Conservation (phyloP, 2,113 vertebrate genomes). For the Bufo gargarizans region DNA sequence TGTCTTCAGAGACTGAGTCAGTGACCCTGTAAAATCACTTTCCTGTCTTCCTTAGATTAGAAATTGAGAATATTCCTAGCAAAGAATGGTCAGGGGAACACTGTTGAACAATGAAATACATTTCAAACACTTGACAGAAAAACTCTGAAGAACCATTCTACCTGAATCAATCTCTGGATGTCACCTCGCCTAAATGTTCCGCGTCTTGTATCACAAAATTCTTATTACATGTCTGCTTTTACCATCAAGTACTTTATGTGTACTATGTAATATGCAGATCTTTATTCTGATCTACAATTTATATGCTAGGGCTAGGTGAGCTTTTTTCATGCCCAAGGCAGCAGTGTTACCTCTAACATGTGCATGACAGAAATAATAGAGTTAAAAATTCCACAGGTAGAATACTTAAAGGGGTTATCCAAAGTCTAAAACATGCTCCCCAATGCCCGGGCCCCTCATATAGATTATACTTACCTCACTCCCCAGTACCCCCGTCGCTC, state of each 20-base stretch:
- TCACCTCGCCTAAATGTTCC: not conserved
- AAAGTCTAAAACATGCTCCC: no score
- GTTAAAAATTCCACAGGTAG: no score
- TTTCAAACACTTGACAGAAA: not conserved
- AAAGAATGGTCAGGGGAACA: not conserved
- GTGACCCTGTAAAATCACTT: constrained; percentile 4
- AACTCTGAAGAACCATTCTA: not conserved
- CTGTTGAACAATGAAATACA: not conserved
- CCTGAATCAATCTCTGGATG: not conserved
- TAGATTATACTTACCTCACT: no score
- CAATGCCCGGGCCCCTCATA: no score
- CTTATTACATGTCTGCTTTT: not conserved
- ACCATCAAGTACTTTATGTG: not conserved
- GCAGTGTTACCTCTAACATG: not conserved
- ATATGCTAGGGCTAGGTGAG: not conserved
- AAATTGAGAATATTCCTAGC: constrained; percentile 6
- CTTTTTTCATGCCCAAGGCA: not conserved
- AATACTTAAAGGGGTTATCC: no score
- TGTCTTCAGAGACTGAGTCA: constrained; percentile 3
- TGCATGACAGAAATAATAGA: no score
- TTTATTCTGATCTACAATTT: no score
- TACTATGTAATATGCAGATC: not conserved
- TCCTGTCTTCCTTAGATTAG: constrained; percentile 5
- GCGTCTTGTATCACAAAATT: no score
- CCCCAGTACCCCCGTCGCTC: no score